Conservation (phyloP, 2,888 invertebrate genomes). For the Cephus runcator region DNA sequence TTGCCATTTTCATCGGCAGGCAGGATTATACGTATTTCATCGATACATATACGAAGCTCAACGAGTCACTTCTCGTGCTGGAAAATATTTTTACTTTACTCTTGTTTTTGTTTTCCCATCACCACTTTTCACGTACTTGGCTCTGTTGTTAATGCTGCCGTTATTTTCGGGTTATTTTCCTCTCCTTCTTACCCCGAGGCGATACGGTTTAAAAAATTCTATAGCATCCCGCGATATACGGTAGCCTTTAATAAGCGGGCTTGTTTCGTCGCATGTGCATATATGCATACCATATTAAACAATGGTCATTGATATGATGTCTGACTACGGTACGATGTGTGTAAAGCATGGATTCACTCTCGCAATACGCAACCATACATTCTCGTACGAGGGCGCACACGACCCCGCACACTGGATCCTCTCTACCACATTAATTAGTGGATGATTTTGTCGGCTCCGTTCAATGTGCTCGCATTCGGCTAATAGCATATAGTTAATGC, state of each 20-base stretch:
- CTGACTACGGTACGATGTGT: constrained; percentile 12
- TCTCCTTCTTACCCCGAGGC: neutral
- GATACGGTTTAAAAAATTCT: neutral
- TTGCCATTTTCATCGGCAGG: neutral
- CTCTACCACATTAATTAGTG: constrained; percentile 39
- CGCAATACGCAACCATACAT: constrained; percentile 14
- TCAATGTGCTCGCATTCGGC: constrained; percentile 35
- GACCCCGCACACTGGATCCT: constrained; percentile 4
- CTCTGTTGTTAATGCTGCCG: neutral
- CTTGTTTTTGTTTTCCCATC: neutral
- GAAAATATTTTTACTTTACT: neutral
- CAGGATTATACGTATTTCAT: neutral
- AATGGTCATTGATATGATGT: constrained; percentile 20
- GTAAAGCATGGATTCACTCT: constrained; percentile 18
- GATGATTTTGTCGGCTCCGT: constrained; percentile 40
- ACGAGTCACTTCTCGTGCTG: neutral
- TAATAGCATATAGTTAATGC: constrained; percentile 32
- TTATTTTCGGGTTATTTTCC: neutral
- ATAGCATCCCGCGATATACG: constrained; percentile 3
- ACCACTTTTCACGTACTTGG: neutral
- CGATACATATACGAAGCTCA: neutral
- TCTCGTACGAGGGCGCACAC: constrained; percentile 9
- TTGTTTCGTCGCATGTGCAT: constrained; percentile 9
- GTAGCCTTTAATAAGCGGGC: constrained; percentile 22
- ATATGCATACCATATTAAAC: constrained; percentile 12